Base-by-base conservation (phyloP, 2,888 invertebrate species). In the Beris morrisii region DNA sequence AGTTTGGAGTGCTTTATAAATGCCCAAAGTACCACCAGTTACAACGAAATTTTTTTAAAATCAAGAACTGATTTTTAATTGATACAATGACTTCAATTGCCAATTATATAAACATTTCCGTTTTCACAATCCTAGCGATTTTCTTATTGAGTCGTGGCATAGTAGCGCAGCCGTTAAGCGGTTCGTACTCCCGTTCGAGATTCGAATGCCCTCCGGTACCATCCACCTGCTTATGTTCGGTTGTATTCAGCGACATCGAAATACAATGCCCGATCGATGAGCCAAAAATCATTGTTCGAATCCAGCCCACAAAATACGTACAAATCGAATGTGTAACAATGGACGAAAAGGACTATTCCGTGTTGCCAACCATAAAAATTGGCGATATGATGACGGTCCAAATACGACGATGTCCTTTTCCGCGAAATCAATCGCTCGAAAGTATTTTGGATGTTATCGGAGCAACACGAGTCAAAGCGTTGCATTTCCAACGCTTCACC, bases 401-500 rank as follows among this genome's bases (percentile, higher is more conserved):
- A 65, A 79, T 81, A 30, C 72, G 75, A 31, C 74, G 76, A 7
- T 81, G 81, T 61, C 79, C 81, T 2, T 69, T 81, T 69, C 81
- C 81, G 0, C 73, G 73, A 0, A 73, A 76, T 79, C 82, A 77
- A 78, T 84, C 71, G 76, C 83, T 85, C 44, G 73, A 76, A 13
- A 73, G 73, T 3, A 74, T 80, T 30, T 70, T 80, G 15, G 75
- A 79, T n/a, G 73, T 75, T n/a, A 65, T 82, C 69, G 78, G 79
- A 46, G 75, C 77, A 5, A 72, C 71, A 3, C 73, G 75, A 11
- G 74, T 79, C 5, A 75, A 77, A 46, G 81, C 83, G 5, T 74
- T 87, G 32, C 82, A 84, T 74, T 87, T 85, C 70, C 83, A 83
- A 75, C 83, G 83, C 67, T 80, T 82, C 22, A 70, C 72, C 12